A percentile compares a stretch with the other conserved stretches of the same genome.
Evolutionary conservation across 2,113 vertebrate genomes (phyloP).

Genomic region (Apteryx owenii): DNA sequence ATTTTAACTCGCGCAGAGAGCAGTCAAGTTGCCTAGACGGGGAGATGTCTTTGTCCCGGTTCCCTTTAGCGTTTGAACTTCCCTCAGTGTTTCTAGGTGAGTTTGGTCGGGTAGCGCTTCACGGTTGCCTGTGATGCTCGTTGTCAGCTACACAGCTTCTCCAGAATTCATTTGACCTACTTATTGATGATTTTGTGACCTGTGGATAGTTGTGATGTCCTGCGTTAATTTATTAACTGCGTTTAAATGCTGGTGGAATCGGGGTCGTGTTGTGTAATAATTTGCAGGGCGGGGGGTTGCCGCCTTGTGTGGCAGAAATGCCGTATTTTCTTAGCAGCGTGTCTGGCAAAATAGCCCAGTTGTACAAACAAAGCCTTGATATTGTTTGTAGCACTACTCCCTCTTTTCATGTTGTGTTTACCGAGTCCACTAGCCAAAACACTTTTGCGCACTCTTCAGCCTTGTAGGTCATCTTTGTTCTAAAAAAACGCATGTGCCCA

Average conservation of each 20-base stretch:
- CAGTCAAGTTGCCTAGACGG: background rate
- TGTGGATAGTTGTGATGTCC: background rate
- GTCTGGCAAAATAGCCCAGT: background rate
- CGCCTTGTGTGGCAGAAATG: background rate
- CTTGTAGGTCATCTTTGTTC: constrained; percentile 34
- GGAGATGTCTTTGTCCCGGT: background rate
- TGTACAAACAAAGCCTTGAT: constrained; percentile 56
- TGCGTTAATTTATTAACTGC: background rate
- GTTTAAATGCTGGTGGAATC: constrained; percentile 3
- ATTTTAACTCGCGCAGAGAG: constrained; percentile 66
- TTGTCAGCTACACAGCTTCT: background rate
- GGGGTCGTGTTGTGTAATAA: background rate
- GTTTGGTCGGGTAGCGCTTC: background rate
- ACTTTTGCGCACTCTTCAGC: background rate
- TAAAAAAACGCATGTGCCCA: background rate
- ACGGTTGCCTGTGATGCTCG: background rate
- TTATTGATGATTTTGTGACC: background rate
- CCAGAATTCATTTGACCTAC: constrained; percentile 24
- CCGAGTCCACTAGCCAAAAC: constrained; percentile 37
- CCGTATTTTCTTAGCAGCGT: constrained; percentile 1
- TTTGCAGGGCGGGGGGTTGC: background rate
- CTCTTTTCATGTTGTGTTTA: constrained; percentile 6
- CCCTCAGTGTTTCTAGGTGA: background rate
- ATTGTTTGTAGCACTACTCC: constrained; percentile 43
- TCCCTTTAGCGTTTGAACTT: background rate